These are phyloP conservation scores for Eumacrocentrus americanus DNA, from an alignment of 2,888 invertebrate genomes.

Conservation along the genomic window DNA sequence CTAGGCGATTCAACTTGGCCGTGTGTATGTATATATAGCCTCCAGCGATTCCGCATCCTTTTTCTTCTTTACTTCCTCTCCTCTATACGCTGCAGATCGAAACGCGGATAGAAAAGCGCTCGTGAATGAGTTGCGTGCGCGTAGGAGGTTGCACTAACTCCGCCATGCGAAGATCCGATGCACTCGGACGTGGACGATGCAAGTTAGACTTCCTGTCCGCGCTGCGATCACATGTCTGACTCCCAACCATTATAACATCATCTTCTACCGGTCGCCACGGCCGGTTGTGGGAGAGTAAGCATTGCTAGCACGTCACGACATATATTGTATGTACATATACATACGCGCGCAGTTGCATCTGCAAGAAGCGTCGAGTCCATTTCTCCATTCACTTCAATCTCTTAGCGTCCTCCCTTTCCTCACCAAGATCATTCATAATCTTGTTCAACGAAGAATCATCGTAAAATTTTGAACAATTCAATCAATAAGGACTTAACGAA, in stretches of 20 bases:
- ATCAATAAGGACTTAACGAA: too few species aligned
- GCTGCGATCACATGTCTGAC: constrained; percentile 52
- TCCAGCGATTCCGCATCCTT: too few species aligned
- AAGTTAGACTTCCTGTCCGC: constrained; percentile 57
- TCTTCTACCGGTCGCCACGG: constrained; percentile 51
- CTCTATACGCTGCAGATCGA: constrained; percentile 12
- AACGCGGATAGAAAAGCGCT: constrained; percentile 20
- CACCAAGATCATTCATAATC: constrained; percentile 7
- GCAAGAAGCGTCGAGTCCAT: constrained; percentile 22
- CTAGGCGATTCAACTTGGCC: neutral
- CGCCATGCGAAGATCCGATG: constrained; percentile 60
- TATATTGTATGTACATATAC: constrained; percentile 31
- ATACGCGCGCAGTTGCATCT: constrained; percentile 12
- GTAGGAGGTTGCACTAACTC: constrained; percentile 55
- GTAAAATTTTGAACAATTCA: too few species aligned
- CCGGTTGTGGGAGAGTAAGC: constrained; percentile 61
- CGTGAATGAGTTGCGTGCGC: constrained; percentile 56
- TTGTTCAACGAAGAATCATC: too few species aligned
- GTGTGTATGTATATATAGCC: neutral
- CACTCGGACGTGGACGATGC: constrained; percentile 39
- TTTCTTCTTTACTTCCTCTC: neutral
- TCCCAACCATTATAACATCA: constrained; percentile 60
- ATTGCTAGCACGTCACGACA: constrained; percentile 56
- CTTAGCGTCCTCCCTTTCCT: constrained; percentile 8
- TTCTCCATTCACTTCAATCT: constrained; percentile 22